Percentiles rank a stretch among this genome's conserved stretches.
Conservation (phyloP, 23 tunicate species). For the Phallusia fumigata region DNA sequence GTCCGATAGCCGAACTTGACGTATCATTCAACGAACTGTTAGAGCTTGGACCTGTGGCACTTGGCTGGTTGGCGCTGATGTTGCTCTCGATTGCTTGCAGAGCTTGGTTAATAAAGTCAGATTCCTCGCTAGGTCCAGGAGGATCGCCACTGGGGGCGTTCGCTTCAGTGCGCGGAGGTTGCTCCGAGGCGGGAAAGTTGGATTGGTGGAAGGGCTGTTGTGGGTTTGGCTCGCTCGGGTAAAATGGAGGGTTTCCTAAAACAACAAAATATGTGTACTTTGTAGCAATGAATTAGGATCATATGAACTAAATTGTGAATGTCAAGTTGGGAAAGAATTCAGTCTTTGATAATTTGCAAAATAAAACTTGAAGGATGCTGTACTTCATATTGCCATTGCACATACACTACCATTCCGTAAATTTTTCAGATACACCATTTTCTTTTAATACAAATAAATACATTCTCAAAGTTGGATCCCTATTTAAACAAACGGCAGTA, state of each 20-base stretch:
- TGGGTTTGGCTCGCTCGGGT: not conserved
- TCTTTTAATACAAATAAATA: no score
- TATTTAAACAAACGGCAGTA: no score
- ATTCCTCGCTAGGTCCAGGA: slow-evolving; percentile 26
- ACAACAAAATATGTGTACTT: no score
- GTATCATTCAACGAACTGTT: slow-evolving; percentile 23
- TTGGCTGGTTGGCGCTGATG: slow-evolving; percentile 9
- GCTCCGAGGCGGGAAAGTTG: not conserved
- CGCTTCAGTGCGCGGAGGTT: not conserved
- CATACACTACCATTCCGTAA: no score
- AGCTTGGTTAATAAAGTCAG: slow-evolving; percentile 56
- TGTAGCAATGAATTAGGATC: no score
- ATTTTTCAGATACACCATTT: no score
- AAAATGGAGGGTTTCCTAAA: not conserved
- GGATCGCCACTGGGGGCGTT: not conserved
- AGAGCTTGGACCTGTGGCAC: not conserved
- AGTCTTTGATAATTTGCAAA: no score
- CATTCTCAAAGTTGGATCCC: no score
- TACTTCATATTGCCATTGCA: no score
- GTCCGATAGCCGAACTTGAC: not conserved
- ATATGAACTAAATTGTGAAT: no score
- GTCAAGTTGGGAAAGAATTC: no score
- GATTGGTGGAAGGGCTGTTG: slow-evolving; percentile 1
- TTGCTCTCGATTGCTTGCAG: slow-evolving; percentile 49
- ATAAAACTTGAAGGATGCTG: no score